Conservation (phyloP, 2,888 invertebrate species). For the Thyatira batis region DNA sequence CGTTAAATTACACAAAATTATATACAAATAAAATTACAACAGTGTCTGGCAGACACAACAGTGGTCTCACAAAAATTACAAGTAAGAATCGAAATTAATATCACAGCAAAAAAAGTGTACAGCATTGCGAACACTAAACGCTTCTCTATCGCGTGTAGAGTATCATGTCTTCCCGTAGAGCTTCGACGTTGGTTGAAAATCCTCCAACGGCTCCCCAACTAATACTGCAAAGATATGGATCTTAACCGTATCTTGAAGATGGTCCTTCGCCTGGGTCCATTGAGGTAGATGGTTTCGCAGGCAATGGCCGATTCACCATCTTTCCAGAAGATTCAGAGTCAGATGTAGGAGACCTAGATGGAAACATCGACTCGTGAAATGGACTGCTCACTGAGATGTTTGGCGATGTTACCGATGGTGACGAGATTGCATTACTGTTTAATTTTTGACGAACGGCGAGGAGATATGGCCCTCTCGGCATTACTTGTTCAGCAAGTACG, state of each 20-base stretch:
- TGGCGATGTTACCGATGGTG: slow-evolving; percentile 37
- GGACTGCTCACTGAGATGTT: slow-evolving; percentile 41
- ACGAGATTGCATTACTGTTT: slow-evolving; percentile 40
- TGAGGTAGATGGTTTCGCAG: slow-evolving; percentile 80
- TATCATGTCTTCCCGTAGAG: slow-evolving; percentile 28
- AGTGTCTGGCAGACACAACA: slow-evolving; percentile 55
- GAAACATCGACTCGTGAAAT: slow-evolving; percentile 48
- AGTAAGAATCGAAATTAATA: slow-evolving; percentile 68
- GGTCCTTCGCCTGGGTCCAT: slow-evolving; percentile 67
- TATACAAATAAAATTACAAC: slow-evolving; percentile 59
- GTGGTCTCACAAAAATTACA: slow-evolving; percentile 44
- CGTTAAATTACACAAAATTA: slow-evolving; percentile 48
- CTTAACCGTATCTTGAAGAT: slow-evolving; percentile 59
- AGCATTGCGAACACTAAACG: slow-evolving; percentile 26
- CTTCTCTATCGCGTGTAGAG: slow-evolving; percentile 7
- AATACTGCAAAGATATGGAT: slow-evolving; percentile 21
- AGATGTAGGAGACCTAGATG: slow-evolving; percentile 46
- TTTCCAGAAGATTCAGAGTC: slow-evolving; percentile 72
- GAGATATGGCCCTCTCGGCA: slow-evolving; percentile 83
- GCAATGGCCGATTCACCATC: slow-evolving; percentile 87
- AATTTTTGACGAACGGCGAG: slow-evolving; percentile 83
- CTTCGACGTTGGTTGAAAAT: slow-evolving; percentile 14
- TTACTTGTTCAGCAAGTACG: slow-evolving; percentile 62
- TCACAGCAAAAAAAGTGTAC: slow-evolving; percentile 73
- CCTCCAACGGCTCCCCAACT: slow-evolving; percentile 9